These are phyloP conservation scores for Ctenosaura bakeri DNA, from an alignment of 2,797 vertebrate genomes.

Conservation along the genomic window DNA sequence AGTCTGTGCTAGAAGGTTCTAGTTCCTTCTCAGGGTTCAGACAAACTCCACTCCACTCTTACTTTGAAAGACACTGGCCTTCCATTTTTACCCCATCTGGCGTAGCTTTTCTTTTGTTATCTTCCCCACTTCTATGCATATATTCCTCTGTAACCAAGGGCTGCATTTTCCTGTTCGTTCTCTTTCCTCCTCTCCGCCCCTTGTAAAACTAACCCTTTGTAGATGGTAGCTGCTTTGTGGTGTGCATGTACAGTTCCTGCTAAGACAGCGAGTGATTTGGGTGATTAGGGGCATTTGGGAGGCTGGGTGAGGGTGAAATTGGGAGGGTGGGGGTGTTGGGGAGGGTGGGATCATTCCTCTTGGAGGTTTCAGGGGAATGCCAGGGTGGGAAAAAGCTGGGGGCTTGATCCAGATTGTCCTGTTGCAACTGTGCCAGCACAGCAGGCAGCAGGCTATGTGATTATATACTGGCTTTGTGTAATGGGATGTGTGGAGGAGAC, in stretches of 20 bases:
- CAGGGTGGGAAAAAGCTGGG: not conserved
- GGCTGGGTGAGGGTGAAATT: constrained; percentile 19
- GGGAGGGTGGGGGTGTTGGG: not conserved
- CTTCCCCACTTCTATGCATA: constrained; percentile 15
- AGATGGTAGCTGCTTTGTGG: constrained; percentile 44
- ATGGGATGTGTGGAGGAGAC: constrained; percentile 15
- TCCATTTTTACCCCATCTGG: constrained; percentile 12
- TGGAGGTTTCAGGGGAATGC: not conserved
- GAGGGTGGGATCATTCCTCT: constrained; percentile 24
- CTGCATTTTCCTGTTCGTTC: constrained; percentile 38
- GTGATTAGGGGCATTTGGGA: constrained; percentile 30
- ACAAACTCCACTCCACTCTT: not conserved
- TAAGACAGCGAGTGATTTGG: constrained; percentile 17
- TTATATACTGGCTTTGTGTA: constrained; percentile 11
- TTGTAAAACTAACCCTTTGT: constrained; percentile 21
- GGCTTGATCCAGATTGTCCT: constrained; percentile 23
- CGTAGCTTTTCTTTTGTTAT: constrained; percentile 23
- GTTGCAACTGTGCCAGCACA: constrained; percentile 5
- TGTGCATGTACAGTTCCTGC: constrained; percentile 36
- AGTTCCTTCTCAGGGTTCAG: constrained; percentile 34
- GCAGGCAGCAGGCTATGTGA: not conserved
- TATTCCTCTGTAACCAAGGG: constrained; percentile 19
- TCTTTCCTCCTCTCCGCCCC: constrained; percentile 7
- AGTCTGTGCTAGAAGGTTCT: constrained; percentile 53
- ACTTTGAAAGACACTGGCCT: not conserved